These are phyloP conservation scores for Bufo gargarizans DNA, from an alignment of 2,113 vertebrate genomes.

Conservation along the genomic window DNA sequence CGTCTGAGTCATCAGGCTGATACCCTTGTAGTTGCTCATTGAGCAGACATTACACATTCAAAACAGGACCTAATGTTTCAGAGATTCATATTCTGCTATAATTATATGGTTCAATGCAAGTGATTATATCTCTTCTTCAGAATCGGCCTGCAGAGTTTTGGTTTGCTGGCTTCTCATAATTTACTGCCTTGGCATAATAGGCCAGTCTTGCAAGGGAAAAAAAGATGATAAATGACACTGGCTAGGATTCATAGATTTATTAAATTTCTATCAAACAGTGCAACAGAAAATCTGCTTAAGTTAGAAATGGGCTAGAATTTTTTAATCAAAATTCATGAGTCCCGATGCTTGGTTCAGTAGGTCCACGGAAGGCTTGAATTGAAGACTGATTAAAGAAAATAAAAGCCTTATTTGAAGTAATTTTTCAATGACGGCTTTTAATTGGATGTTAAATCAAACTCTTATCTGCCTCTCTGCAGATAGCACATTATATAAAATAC, in stretches of 20 bases:
- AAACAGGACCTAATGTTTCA: conserved; percentile 95
- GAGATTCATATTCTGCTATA: conserved; percentile 93
- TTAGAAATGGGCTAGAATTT: conserved; percentile 86
- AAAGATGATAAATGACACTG: conserved; percentile 96
- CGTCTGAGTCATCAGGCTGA: conserved; percentile 74
- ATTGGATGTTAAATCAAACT: conserved; percentile 99
- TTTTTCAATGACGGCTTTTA: conserved; percentile 99
- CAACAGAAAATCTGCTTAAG: conserved; percentile 89
- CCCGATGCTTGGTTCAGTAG: conserved; percentile 84
- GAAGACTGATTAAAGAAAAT: conserved; percentile 95
- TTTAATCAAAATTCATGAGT: conserved; percentile 93
- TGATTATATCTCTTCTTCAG: conserved; percentile 98
- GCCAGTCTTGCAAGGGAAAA: conserved; percentile 88
- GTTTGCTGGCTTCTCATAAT: conserved; percentile 90
- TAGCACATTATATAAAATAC: conserved; percentile 87
- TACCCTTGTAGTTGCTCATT: conserved; percentile 75
- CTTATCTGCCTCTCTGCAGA: conserved; percentile 98
- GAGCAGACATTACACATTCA: conserved; percentile 89
- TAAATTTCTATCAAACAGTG: conserved; percentile 97
- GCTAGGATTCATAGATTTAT: conserved; percentile 96
- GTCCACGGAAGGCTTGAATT: conserved; percentile 87
- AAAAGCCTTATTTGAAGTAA: conserved; percentile 98
- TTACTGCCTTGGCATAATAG: conserved; percentile 92
- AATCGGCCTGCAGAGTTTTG: conserved; percentile 88
- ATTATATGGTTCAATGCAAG: conserved; percentile 99